phyloP scores from a whole-genome alignment of 2,797 vertebrate genomes.

The Petrocephalus sullivani region DNA sequence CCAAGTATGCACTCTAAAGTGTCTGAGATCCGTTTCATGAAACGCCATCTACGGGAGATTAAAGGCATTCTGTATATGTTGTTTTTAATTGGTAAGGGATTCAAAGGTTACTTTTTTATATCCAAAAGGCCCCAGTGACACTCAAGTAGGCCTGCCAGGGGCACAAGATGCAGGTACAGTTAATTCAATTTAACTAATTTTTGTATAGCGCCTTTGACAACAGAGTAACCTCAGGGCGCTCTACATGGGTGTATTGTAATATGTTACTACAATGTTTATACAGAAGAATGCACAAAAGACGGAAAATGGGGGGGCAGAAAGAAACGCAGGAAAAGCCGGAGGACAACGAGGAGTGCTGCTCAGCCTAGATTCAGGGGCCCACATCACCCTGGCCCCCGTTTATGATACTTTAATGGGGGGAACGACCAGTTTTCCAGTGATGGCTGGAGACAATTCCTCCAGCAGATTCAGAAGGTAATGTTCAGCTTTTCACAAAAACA shows the following conservation, averaged over 20 bases:
- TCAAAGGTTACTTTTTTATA: neutral
- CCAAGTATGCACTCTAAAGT: slow-evolving; percentile 33
- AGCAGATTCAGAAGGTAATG: neutral
- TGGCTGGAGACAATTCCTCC: neutral
- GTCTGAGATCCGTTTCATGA: slow-evolving; percentile 41
- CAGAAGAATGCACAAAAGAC: neutral
- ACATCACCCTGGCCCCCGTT: too few species aligned
- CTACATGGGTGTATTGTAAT: neutral
- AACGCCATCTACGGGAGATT: slow-evolving; percentile 45
- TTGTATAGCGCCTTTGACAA: neutral
- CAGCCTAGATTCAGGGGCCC: neutral
- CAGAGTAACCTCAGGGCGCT: neutral
- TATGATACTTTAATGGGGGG: neutral
- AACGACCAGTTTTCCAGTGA: neutral
- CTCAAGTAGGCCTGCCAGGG: neutral
- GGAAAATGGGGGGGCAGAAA: neutral
- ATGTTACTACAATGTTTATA: neutral
- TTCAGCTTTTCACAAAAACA: neutral
- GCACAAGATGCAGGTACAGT: neutral
- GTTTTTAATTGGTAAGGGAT: slow-evolving; percentile 36
- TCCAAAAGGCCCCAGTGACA: neutral
- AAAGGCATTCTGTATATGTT: slow-evolving; percentile 39
- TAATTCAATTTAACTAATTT: neutral
- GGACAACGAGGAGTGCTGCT: neutral
- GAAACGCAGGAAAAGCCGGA: neutral